Evolutionary conservation across 2,113 vertebrate genomes (phyloP).

Genomic region (Hemiscyllium ocellatum): DNA sequence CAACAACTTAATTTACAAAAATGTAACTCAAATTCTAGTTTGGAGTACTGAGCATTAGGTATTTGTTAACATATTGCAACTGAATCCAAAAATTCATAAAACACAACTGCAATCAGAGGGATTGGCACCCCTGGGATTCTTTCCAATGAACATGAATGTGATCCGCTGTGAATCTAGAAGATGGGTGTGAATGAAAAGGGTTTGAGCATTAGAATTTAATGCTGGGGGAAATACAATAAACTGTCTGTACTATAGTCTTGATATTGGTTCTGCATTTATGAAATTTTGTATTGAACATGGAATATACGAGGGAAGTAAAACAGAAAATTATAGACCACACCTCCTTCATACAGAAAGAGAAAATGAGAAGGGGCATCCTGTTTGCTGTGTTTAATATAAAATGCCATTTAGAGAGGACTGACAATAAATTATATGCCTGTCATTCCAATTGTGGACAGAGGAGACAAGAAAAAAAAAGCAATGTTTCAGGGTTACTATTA

Average conservation of each 20-base stretch:
- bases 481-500: neutral
- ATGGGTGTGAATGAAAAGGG: neutral
- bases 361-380: neutral
- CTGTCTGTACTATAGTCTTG: neutral
- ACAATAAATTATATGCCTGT: neutral
- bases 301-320: neutral
- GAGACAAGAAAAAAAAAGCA: too few relatives aligned
- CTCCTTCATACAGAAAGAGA: neutral
- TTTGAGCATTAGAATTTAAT: neutral
- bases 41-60: neutral
- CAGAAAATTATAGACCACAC: neutral
- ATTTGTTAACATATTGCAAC: neutral
- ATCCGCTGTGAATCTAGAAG: neutral
- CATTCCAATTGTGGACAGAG: neutral
- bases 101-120: neutral
- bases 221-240: neutral
- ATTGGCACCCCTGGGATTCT: too few relatives aligned
- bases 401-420: neutral
- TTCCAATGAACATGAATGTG: neutral
- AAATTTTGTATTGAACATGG: neutral
- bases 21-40: neutral
- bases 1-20: neutral
- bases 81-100: neutral
- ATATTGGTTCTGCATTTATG: neutral
- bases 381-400: neutral